Conservation (phyloP, 2,113 vertebrate genomes). For the Oriolus oriolus region DNA sequence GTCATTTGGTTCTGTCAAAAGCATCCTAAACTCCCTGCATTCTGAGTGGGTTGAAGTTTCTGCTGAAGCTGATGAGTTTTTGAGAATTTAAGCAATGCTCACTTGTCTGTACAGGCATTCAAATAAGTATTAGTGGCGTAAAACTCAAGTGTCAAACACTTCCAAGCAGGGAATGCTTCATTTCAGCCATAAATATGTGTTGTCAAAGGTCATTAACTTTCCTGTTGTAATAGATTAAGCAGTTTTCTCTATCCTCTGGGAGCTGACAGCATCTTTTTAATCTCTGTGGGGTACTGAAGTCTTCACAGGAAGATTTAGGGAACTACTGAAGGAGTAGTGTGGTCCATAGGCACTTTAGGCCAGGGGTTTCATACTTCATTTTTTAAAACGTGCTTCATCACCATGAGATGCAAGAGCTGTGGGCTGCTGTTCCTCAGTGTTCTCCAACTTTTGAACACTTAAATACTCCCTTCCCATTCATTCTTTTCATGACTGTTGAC, state of each 20-base stretch:
- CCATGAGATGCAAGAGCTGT: not conserved
- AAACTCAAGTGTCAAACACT: constrained; percentile 39
- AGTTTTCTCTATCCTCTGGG: not conserved
- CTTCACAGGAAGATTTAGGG: not conserved
- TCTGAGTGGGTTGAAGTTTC: constrained; percentile 14
- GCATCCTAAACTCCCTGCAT: not conserved
- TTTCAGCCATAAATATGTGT: constrained; percentile 58
- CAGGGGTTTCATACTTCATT: not conserved
- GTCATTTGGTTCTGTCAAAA: constrained; percentile 2
- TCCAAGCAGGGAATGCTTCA: constrained; percentile 48
- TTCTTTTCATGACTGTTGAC: not conserved
- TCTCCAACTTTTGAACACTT: not conserved
- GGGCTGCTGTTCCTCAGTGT: not conserved
- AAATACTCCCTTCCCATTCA: not conserved
- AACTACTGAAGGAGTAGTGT: not conserved
- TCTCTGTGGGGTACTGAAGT: not conserved
- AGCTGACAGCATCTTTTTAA: not conserved
- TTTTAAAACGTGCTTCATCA: constrained; percentile 11
- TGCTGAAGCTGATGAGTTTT: not conserved
- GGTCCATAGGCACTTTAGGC: not conserved
- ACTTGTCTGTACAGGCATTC: not conserved
- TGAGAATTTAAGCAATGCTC: not conserved
- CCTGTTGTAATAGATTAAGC: constrained; percentile 41
- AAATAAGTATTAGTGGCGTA: not conserved
- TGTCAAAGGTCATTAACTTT: constrained; percentile 61